Evolutionary conservation across 2,113 vertebrate genomes (phyloP), one percentile per base, ranked within the genome.

Genomic region (Muscicapa adusta): DNA sequence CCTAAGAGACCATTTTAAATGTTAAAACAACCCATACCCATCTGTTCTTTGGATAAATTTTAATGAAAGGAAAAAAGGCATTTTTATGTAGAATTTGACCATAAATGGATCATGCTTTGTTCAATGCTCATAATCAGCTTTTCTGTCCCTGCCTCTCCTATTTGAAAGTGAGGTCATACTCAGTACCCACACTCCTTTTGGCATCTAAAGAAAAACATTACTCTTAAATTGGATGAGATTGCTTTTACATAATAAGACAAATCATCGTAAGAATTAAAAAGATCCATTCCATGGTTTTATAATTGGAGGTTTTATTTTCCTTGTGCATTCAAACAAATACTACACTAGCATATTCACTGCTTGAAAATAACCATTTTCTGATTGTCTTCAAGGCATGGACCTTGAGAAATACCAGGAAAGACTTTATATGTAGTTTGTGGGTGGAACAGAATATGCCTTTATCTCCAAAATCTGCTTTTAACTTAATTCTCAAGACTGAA

Each of bases 111-210:
- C 0, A 0, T 74, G 26, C 25, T 74, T 92, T 83, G 34, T 83
- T 70, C 24, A 72, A 17, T 4, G 6, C 43, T 9, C 18, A 20
- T 48, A 66, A 81, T 54, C 60, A 85, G 8, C 24, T 80, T 76
- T 72, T 31, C 3, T 60, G 38, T 18, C 4, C 7, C 4, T 0
- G 2, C 10, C 3, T 23, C 2, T 7, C 4, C n/a, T 22, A 31
- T 86, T 80, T 60, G 58, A 77, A 86, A 72, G 18, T 58, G 50
- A 85, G 66, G 18, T 81, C 29, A 14, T 48, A 29, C 24, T 76
- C 51, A 60, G 38, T 38, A 24, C 14, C 71, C 28, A 24, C 23
- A 38, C 10, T 81, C 17, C 8, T 86, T 43, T 82, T 57, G 31
- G 24, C 13, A 31, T n/a, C 40, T 78, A 56, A 84, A 53, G 18